Conservation (phyloP, 2,797 vertebrate species). For the Tachyglossus aculeatus region DNA sequence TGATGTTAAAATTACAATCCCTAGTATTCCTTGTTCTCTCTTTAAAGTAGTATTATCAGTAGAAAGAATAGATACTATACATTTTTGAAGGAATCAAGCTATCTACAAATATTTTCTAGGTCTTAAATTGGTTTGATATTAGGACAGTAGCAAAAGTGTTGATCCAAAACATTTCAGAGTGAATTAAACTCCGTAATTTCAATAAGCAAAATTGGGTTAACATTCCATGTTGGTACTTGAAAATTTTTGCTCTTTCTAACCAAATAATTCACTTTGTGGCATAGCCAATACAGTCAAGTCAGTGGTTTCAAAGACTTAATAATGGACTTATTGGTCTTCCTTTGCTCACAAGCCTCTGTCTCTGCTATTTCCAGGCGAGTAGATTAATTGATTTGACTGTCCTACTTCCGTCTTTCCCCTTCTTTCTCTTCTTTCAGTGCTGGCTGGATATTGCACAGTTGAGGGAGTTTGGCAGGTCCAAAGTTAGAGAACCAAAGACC, state of each 20-base stretch:
- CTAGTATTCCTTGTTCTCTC: conserved; percentile 21
- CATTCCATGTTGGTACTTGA: too few relatives aligned
- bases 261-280: conserved; percentile 9
- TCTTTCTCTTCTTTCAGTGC: conserved; percentile 1
- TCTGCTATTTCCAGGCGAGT: background rate
- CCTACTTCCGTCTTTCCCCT: background rate
- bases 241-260: conserved; percentile 10
- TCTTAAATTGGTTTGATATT: background rate
- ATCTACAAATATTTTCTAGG: background rate
- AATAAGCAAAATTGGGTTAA: conserved; percentile 11
- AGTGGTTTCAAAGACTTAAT: background rate
- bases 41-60: conserved; percentile 16
- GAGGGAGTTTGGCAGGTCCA: background rate
- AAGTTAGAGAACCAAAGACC: background rate
- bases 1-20: conserved; percentile 12
- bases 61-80: background rate
- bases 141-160: background rate
- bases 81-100: background rate
- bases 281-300: background rate
- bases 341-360: background rate
- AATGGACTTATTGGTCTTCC: background rate
- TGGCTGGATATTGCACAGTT: background rate
- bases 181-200: background rate
- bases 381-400: background rate
- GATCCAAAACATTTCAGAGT: background rate